Conservation (phyloP, 2,888 invertebrate species). For the Dendrolimus pini region DNA sequence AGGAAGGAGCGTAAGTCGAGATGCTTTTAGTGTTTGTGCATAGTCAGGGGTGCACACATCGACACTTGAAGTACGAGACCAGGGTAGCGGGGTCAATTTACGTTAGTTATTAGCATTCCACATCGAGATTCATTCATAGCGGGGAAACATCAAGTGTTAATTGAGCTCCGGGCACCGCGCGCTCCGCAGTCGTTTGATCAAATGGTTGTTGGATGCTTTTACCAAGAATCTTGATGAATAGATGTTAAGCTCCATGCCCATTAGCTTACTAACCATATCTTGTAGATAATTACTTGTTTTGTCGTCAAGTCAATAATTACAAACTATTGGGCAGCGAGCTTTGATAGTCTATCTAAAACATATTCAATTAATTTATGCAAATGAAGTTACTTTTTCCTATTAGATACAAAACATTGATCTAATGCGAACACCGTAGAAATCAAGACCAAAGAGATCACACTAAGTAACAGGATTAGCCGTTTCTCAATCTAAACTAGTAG, state of each 20-base stretch:
- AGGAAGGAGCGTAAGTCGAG: conserved; percentile 70
- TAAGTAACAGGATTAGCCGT: not conserved
- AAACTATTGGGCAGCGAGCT: conserved; percentile 1
- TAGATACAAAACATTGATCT: not conserved
- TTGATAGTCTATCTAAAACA: not conserved
- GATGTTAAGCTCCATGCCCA: not conserved
- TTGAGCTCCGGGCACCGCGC: conserved; percentile 53
- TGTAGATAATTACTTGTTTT: no score
- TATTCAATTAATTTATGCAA: not conserved
- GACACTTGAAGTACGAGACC: conserved; percentile 34
- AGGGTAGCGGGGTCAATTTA: conserved; percentile 44
- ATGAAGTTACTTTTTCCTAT: not conserved
- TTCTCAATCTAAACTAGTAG: not conserved
- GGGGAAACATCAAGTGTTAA: conserved; percentile 56
- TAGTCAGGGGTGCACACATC: conserved; percentile 65
- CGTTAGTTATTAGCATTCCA: conserved; percentile 62
- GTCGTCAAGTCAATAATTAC: not conserved
- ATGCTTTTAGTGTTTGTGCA: conserved; percentile 59
- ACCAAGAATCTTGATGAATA: not conserved
- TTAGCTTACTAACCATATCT: not conserved
- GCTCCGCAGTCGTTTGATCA: conserved; percentile 50
- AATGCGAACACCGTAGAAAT: not conserved
- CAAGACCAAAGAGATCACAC: not conserved
- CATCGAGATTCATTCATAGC: conserved; percentile 62
- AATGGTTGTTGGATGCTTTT: conserved; percentile 32